Conservation (phyloP, 2,797 vertebrate genomes). For the Poeciliopsis presidionis region DNA sequence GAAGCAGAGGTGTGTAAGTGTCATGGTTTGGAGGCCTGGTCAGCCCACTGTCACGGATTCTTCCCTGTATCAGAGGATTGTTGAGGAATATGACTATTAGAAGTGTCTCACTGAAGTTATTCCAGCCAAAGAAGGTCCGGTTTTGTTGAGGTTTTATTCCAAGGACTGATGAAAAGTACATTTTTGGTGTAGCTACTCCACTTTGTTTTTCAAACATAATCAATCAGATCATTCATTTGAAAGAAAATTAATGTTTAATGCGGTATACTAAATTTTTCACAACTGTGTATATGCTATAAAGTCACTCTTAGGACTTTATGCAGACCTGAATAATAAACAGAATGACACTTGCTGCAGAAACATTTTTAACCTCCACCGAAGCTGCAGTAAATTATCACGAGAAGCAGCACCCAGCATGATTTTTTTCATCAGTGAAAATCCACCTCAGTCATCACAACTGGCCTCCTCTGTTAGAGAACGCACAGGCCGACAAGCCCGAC, state of each 20-base stretch:
- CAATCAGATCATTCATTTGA: background rate
- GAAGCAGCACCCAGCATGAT: conserved; percentile 28
- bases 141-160: too few relatives aligned
- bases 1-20: background rate
- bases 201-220: background rate
- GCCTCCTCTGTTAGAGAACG: conserved; percentile 34
- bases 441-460: conserved; percentile 10
- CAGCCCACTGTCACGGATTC: background rate
- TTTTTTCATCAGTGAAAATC: conserved; percentile 40
- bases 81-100: background rate
- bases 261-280: background rate
- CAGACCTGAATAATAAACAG: background rate
- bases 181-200: background rate
- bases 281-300: background rate
- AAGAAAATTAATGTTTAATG: background rate
- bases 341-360: background rate
- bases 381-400: background rate
- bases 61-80: background rate
- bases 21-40: background rate
- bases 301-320: background rate
- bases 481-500: conserved; percentile 29
- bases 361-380: background rate
- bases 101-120: background rate
- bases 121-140: background rate
- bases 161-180: background rate